Base-by-base conservation (phyloP, 2,797 vertebrate genomes). In the Ambastaia sidthimunki region DNA sequence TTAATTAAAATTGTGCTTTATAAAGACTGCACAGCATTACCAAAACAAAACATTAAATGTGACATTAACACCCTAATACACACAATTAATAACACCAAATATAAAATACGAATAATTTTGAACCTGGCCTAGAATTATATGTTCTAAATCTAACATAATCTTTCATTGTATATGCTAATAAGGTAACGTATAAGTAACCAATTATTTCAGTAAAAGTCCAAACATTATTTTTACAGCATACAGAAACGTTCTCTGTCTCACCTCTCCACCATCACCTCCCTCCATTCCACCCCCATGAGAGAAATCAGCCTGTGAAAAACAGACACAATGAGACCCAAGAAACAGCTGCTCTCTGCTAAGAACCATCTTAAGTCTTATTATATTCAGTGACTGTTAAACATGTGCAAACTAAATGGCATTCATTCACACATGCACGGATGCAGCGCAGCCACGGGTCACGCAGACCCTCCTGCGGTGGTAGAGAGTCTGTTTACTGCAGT, bases 201-300 rank as follows among this genome's bases (percentile, higher is more conserved):
- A 9, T 41, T 41, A 34, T 37, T 7, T 7, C 34, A 37, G 9
- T 37, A 6, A 37, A 37, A 37, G 34, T 37, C 34, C 34, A 37
- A 7, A 37, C 34, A 37, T 48, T 41, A 41, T 48, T 47, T 47
- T 16, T 15, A 13, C 6, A 19, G 12, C 5, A 12, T 28, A 15
- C 57, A 60, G 4, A 60, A 28, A 13, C 28, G 34, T 34, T 63
- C 7, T 9, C 34, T 37, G 34, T 19, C 88, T 90, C 80, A 94
- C 94, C 92, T 94, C 91, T 89, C 93, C 93, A 86, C 93, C 92
- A 75, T 94, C 91, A 34, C 92, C 92, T 12, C 93, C 93, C 86
- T 95, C 92, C 92, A 92, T 92, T 59, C 92, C 93, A 10, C 93
- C 93, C 10, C 93, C 93, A 9, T 86, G 87, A 21, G 87, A 88